Evolutionary conservation across 2,888 invertebrate species (phyloP), one percentile per base, ranked within the genome.

Genomic region (Apamea monoglypha): DNA sequence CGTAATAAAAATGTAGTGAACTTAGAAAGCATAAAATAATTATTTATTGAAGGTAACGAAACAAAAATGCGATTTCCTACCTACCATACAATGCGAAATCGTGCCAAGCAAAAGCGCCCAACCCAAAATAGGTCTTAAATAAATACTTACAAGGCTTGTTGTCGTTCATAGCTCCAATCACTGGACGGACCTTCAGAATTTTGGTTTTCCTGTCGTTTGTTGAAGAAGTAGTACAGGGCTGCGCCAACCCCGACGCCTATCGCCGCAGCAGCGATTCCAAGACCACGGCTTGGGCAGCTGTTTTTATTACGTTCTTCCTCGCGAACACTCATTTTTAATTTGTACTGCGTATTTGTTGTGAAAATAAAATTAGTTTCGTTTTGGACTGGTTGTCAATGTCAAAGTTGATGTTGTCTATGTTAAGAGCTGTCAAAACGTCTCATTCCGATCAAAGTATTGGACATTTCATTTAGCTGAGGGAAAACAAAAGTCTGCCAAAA

Each of bases 161-260:
- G 88, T 85, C 90, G 90, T 67, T 95, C 94, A 81, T 87, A 88
- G 7, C 83, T 82, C 95, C 96, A 96, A 10, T 87, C 87, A n/a
- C 93, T 91, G 4, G 95, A 94, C 1, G 96, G 93, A 25, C 95
- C 96, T 82, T 92, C 93, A 1, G 90, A 82, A 72, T 92, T 91
- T 2, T 95, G 95, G 36, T 94, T 91, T 82, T 95, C 95, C 47
- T 91, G 85, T 71, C 94, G 86, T 90, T 95, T 96, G 87, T 91
- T 96, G 85, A 96, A 95, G 90, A 94, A 94, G 92, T 96, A 96
- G 91, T 96, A 96, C 87, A 96, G 80, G 36, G 96, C 96, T 6
- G 96, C 96, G 72, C 96, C 96, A 90, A 96, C 95, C 0, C 96
- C 96, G 74, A 96, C 95, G 83, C 96, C 96, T 81, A 96, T 92